phyloP scores from a whole-genome alignment of 1,140 invertebrate genomes.

The Tetranychus cinnabarinus region DNA sequence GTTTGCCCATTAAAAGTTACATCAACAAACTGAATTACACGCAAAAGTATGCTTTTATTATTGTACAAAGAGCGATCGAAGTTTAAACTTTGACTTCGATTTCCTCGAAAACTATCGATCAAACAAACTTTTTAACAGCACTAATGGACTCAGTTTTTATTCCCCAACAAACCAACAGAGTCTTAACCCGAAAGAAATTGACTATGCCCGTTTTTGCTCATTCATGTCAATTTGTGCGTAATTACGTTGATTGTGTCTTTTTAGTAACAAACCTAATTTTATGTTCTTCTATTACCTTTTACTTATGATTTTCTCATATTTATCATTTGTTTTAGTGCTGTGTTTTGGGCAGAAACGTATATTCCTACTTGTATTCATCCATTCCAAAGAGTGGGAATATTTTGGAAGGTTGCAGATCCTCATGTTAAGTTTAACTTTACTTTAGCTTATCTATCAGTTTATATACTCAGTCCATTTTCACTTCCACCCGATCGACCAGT shows the following conservation, averaged over 20 bases:
- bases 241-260: not conserved
- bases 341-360: constrained; percentile 5
- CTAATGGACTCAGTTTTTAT: no score
- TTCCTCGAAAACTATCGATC: no score
- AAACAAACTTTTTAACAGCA: no score
- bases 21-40: no score
- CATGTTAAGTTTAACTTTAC: constrained; percentile 1
- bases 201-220: not conserved
- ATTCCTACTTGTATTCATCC: constrained; percentile 6
- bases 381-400: constrained; percentile 3
- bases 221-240: not conserved
- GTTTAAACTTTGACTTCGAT: no score
- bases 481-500: constrained; percentile 3
- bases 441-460: not conserved
- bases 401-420: constrained; percentile 6
- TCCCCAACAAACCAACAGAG: no score
- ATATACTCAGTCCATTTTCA: constrained; percentile 3
- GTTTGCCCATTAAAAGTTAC: no score
- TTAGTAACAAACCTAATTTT: not conserved
- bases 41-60: no score
- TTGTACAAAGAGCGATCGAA: no score
- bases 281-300: not conserved
- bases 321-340: not conserved
- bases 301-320: not conserved
- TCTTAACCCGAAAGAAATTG: no score